phyloP scores from a whole-genome alignment of 2,888 invertebrate genomes.

The Endotricha flammealis region DNA sequence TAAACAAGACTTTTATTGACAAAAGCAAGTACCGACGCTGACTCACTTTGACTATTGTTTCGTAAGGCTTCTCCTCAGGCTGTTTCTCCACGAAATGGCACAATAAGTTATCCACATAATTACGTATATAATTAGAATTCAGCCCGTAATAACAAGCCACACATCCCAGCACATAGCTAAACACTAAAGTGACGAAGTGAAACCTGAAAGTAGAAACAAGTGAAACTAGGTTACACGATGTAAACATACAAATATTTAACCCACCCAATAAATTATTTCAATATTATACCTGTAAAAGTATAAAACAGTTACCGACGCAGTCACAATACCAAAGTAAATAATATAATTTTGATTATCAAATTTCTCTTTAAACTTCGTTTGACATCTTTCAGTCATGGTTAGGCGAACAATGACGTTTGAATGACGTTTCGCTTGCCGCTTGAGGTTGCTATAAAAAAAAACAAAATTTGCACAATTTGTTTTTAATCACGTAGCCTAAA shows the following conservation, averaged over 20 bases:
- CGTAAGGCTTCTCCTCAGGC: conserved; percentile 29
- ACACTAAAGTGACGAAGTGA: conserved; percentile 60
- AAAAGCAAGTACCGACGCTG: conserved; percentile 34
- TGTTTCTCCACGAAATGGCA: conserved; percentile 50
- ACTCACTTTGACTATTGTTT: conserved; percentile 46
- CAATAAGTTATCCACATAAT: conserved; percentile 55
- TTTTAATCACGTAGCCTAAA: no score
- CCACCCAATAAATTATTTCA: conserved; percentile 14
- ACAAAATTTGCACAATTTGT: no score
- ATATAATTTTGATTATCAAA: conserved; percentile 69
- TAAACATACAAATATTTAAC: conserved; percentile 16
- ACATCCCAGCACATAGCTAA: conserved; percentile 73
- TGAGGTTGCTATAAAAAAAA: neutral
- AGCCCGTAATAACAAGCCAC: conserved; percentile 68
- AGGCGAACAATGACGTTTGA: conserved; percentile 51
- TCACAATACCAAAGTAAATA: conserved; percentile 59
- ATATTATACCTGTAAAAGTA: conserved; percentile 60
- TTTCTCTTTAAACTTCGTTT: conserved; percentile 65
- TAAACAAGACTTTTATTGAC: neutral
- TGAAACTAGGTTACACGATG: conserved; percentile 32
- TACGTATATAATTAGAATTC: conserved; percentile 51
- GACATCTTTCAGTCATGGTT: conserved; percentile 77
- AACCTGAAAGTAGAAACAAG: conserved; percentile 62
- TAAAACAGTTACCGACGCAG: conserved; percentile 54
- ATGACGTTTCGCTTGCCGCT: neutral